A percentile compares a stretch with the other conserved stretches of the same genome.
Evolutionary conservation across 2,888 invertebrate genomes (phyloP).

Genomic region (Scaptomyza flava): DNA sequence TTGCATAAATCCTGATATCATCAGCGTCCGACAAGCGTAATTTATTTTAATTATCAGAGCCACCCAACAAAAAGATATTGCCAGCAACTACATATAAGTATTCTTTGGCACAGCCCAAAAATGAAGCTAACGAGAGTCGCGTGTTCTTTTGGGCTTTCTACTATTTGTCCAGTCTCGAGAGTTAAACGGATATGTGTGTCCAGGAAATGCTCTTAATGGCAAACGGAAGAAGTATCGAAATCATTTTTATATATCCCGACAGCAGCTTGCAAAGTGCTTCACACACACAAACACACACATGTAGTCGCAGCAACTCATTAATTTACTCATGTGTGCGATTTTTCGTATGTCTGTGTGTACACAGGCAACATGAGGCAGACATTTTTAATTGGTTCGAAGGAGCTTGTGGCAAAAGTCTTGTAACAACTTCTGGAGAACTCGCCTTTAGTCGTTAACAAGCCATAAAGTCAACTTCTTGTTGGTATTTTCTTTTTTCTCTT

Average conservation of each 20-base stretch:
- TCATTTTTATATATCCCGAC: conserved; percentile 66
- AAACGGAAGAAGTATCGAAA: conserved; percentile 75
- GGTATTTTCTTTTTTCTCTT: conserved; percentile 18
- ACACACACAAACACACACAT: conserved; percentile 1
- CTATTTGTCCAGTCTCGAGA: conserved; percentile 26
- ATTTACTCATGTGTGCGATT: conserved; percentile 33
- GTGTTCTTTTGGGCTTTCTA: conserved; percentile 12
- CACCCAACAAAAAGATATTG: conserved; percentile 9
- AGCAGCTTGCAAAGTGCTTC: conserved; percentile 39
- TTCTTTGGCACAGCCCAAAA: conserved; percentile 1
- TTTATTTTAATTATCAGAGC: conserved; percentile 81
- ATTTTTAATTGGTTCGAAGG: conserved; percentile 62
- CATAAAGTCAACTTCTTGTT: conserved; percentile 46
- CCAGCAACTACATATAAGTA: too few relatives aligned
- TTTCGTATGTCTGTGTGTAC: conserved; percentile 6
- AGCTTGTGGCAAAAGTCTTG: conserved; percentile 21
- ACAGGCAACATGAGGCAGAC: conserved; percentile 40
- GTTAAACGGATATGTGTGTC: conserved; percentile 54
- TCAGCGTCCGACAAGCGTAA: conserved; percentile 66
- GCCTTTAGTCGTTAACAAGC: conserved; percentile 48
- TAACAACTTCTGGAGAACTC: conserved; percentile 17
- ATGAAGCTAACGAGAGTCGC: conserved; percentile 42
- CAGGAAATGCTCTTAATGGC: conserved; percentile 74
- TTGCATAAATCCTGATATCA: conserved; percentile 68
- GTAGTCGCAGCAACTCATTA: conserved; percentile 44